A percentile compares a stretch with the other conserved stretches of the same genome.
These are phyloP conservation scores for Trissolcus japonicus DNA, from an alignment of 2,888 invertebrate species.

Conservation along the genomic window DNA sequence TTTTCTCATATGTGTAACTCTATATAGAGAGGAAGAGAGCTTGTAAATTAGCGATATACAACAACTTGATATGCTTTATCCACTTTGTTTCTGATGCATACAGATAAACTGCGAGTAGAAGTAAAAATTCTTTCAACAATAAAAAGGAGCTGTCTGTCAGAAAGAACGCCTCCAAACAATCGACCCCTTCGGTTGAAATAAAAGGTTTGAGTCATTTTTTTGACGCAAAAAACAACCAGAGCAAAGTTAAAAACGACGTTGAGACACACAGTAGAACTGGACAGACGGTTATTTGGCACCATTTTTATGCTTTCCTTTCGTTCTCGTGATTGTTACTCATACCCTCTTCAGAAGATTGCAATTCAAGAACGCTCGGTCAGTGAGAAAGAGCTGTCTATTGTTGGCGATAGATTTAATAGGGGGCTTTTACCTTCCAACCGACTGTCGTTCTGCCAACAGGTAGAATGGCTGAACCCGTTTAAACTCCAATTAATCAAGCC, in stretches of 20 bases:
- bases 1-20: slow-evolving; percentile 63
- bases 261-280: slow-evolving; percentile 26
- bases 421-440: slow-evolving; percentile 23
- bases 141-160: too few relatives aligned
- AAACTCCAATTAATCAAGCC: slow-evolving; percentile 13
- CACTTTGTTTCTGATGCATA: too few relatives aligned
- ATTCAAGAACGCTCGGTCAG: slow-evolving; percentile 39
- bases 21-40: slow-evolving; percentile 53
- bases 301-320: slow-evolving; percentile 41
- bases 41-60: slow-evolving; percentile 40
- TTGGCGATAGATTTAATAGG: slow-evolving; percentile 2
- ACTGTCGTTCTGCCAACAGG: slow-evolving; percentile 13
- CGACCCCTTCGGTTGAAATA: slow-evolving; percentile 34
- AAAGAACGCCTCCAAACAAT: slow-evolving; percentile 42
- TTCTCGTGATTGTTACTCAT: slow-evolving; percentile 41
- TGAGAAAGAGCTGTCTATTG: slow-evolving; percentile 30
- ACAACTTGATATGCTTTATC: neutral
- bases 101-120: too few relatives aligned
- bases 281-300: slow-evolving; percentile 44
- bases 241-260: slow-evolving; percentile 38
- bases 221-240: slow-evolving; percentile 37
- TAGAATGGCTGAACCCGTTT: neutral
- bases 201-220: slow-evolving; percentile 44
- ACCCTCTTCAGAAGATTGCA: slow-evolving; percentile 28
- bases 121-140: too few relatives aligned